These are phyloP conservation scores for Neosalanx taihuensis DNA, from an alignment of 2,797 vertebrate species.

Conservation along the genomic window DNA sequence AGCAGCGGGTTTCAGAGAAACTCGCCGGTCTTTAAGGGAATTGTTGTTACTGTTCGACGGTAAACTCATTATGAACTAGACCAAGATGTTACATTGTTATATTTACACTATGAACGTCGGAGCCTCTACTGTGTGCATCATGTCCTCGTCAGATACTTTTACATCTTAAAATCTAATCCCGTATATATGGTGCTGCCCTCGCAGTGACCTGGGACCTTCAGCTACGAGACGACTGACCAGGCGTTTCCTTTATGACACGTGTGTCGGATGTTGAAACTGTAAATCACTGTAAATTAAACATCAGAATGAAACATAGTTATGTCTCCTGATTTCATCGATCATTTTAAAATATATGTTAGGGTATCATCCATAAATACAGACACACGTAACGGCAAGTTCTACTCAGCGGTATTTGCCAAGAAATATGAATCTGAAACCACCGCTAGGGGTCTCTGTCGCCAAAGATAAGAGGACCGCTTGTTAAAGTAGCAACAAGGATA, in stretches of 20 bases:
- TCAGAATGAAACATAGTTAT: conserved; percentile 19
- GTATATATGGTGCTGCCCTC: conserved; percentile 36
- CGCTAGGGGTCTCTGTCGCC: conserved; percentile 63
- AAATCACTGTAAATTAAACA: conserved; percentile 49
- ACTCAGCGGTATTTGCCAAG: not conserved
- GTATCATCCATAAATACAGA: not conserved
- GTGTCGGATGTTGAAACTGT: conserved; percentile 38
- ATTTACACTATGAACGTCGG: not conserved
- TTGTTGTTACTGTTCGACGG: conserved; percentile 17
- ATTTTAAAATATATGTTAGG: not conserved
- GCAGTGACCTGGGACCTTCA: conserved; percentile 44
- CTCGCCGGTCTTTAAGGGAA: conserved; percentile 20
- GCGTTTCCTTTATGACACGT: conserved; percentile 18
- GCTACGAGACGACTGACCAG: conserved; percentile 21
- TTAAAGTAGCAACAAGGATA: not conserved
- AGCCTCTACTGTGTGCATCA: conserved; percentile 40
- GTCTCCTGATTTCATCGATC: conserved; percentile 7
- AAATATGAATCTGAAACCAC: conserved; percentile 8
- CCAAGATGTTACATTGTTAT: conserved; percentile 30
- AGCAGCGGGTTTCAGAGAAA: not conserved
- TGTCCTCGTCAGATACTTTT: conserved; percentile 18
- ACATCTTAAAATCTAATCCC: conserved; percentile 30
- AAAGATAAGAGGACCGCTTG: conserved; percentile 32
- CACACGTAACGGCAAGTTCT: too few species aligned
- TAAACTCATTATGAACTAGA: conserved; percentile 13